Evolutionary conservation across 2,888 invertebrate genomes (phyloP), one percentile per base, ranked within the genome.

Genomic region (Sipha maydis): DNA sequence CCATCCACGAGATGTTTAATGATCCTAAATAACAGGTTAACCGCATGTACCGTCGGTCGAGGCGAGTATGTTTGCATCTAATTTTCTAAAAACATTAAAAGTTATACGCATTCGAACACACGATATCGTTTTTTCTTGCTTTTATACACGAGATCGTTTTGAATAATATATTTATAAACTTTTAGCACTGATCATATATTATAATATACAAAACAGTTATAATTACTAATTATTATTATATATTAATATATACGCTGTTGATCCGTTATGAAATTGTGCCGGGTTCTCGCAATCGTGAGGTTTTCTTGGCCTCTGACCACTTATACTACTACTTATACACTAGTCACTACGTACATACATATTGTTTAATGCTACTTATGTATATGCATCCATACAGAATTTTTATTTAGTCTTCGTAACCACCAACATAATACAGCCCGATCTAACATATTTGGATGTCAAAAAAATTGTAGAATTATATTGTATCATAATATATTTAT

Each of bases 11-110:
- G 56, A 85, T 76, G 77, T 67, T 85, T 85, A 85, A 76, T n/a
- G 77, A 77, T 77, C 31, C 48, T 67, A 77, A 77, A 85, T 85
- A 77, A 85, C 85, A 85, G 69, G 85, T 85, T 77, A 69, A 25
- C 48, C 48, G 67, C 31, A 19, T n/a, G 28, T 38, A n/a, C n/a
- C n/a, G n/a, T n/a, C n/a, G n/a, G n/a, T n/a, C n/a, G n/a, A n/a
- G n/a, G n/a, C n/a, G n/a, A n/a, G n/a, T n/a, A n/a, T n/a, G n/a
- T n/a, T n/a, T n/a, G n/a, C n/a, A n/a, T n/a, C n/a, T n/a, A 73
- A 54, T n/a, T 34, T 34, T 8, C 14, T 69, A 9, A 54, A 41
- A 85, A 77, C 76, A 48, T 85, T 85, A 25, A 48, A 85, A 77
- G 28, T n/a, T 11, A 77, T 69, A 69, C 67, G 31, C 25, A 67